Conservation (phyloP, 64 coral and sea anemone genomes). For the Platygyra sinensis region DNA sequence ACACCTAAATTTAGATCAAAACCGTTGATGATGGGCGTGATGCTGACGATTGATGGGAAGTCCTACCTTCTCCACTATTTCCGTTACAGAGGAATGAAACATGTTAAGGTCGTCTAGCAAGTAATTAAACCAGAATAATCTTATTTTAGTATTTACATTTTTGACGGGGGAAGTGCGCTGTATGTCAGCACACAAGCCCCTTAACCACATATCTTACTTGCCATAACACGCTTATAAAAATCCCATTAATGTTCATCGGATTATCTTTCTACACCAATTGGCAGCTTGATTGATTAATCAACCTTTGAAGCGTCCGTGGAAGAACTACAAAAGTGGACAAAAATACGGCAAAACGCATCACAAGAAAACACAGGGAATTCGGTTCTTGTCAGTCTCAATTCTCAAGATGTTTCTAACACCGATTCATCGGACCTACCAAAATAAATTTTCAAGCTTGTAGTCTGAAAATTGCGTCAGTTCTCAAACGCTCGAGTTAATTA, state of each 20-base stretch:
- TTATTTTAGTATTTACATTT: background rate
- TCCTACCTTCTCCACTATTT: background rate
- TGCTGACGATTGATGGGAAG: background rate
- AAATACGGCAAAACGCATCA: no score
- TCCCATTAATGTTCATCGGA: background rate
- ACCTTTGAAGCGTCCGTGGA: background rate
- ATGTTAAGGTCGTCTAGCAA: background rate
- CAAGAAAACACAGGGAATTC: no score
- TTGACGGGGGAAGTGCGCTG: background rate
- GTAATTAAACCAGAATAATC: background rate
- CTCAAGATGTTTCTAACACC: no score
- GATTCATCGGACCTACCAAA: no score
- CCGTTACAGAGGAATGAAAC: background rate
- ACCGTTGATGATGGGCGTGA: background rate
- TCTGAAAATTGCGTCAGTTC: background rate
- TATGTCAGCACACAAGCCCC: background rate
- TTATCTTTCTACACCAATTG: background rate
- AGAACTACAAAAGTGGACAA: no score
- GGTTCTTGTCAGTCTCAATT: no score
- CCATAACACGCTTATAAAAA: slow-evolving; percentile 17
- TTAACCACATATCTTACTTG: slow-evolving; percentile 7
- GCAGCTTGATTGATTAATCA: background rate
- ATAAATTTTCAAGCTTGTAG: no score
- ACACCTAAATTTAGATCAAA: slow-evolving; percentile 1
- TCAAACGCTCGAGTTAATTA: background rate